Percentiles rank a stretch among this genome's conserved stretches.
Evolutionary conservation across 1,140 invertebrate genomes (phyloP).

Genomic region (Oreohelix idahoensis): DNA sequence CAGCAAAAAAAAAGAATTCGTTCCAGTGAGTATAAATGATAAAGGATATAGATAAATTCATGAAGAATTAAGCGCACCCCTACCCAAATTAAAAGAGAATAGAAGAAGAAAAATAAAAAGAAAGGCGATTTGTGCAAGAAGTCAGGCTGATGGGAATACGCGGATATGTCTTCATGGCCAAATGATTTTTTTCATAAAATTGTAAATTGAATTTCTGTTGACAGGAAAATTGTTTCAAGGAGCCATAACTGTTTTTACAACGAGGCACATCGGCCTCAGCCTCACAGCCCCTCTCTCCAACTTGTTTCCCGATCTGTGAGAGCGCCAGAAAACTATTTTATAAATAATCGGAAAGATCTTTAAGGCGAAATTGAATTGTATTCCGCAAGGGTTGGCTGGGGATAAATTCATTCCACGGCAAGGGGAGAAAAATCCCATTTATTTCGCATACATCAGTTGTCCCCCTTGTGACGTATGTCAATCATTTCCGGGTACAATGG

Average conservation of each 20-base stretch:
- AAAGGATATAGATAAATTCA: no score
- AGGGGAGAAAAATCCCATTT: background rate
- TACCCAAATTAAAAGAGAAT: no score
- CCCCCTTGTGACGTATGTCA: background rate
- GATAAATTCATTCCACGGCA: background rate
- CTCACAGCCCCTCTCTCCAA: background rate
- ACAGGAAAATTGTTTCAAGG: background rate
- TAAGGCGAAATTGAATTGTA: background rate
- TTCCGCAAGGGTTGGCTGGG: background rate
- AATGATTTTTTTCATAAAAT: background rate
- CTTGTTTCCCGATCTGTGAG: background rate
- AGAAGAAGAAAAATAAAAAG: no score
- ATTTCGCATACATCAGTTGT: slow-evolving; percentile 15
- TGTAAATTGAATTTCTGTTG: slow-evolving; percentile 5
- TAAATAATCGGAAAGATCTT: background rate
- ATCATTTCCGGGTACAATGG: background rate
- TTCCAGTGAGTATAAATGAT: no score
- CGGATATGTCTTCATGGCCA: background rate
- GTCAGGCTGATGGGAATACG: no score
- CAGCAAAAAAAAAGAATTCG: no score
- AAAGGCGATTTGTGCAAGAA: no score
- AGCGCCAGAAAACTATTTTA: background rate
- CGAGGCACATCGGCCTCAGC: background rate
- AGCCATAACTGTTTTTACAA: background rate
- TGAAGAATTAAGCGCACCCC: no score